phyloP scores from a whole-genome alignment of 2,888 invertebrate species.

The Xanthia togata region DNA sequence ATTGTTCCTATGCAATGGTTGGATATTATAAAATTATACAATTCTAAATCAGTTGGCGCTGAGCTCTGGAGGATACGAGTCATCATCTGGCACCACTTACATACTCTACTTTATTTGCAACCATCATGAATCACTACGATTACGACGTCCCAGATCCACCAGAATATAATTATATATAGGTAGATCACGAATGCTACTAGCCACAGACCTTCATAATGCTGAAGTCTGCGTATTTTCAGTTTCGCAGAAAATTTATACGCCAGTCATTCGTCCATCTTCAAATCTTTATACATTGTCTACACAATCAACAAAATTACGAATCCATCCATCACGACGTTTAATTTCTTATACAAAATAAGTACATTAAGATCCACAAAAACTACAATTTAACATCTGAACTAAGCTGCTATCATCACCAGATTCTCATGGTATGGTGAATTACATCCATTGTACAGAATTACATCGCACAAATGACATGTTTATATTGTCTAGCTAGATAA shows the following conservation, averaged over 20 bases:
- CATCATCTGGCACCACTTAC: constrained; percentile 2
- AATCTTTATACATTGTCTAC: neutral
- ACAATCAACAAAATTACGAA: constrained; percentile 1
- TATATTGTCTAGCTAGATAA: constrained; percentile 48
- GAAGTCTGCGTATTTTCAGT: neutral
- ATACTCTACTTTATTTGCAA: constrained; percentile 10
- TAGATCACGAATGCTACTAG: neutral
- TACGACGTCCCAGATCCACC: neutral
- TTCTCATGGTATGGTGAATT: constrained; percentile 60
- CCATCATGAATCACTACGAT: constrained; percentile 38
- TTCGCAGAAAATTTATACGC: neutral
- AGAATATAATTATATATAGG: constrained; percentile 19
- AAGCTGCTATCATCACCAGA: constrained; percentile 35
- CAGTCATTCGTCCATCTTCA: neutral
- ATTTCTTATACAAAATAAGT: constrained; percentile 40
- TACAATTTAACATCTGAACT: constrained; percentile 27
- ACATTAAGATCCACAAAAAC: constrained; percentile 36
- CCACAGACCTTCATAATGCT: constrained; percentile 4
- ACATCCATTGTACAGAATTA: constrained; percentile 44
- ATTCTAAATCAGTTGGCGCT: constrained; percentile 16
- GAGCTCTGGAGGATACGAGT: constrained; percentile 13
- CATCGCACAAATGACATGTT: constrained; percentile 52
- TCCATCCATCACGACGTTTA: constrained; percentile 3
- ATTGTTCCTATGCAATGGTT: neutral
- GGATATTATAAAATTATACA: neutral